Base-by-base conservation (phyloP, 2,797 vertebrate genomes). In the Gymnothorax javanicus region DNA sequence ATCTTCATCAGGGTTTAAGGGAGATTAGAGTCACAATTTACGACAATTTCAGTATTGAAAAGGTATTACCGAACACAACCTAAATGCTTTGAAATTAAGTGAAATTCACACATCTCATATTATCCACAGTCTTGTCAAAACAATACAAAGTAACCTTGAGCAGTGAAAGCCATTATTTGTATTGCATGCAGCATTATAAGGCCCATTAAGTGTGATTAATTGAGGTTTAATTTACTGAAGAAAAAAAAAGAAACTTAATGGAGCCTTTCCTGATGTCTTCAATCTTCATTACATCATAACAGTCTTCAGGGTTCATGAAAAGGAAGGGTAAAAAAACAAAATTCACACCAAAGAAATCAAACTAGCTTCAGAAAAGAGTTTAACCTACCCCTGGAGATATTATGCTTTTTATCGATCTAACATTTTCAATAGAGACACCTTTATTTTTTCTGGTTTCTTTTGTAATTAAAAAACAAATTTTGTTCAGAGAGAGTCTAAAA, bases 141-240 rank as follows among this genome's bases (percentile, higher is more conserved):
- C 91, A 95, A 95, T 94, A 91, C 90, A 33, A 86, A 94, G 93
- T 95, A 95, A 96, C 95, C 95, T 96, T 96, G 95, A 96, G 92
- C 92, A 87, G 91, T 85, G 90, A 92, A 93, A 92, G 92, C 93
- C 92, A 92, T 91, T 88, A 87, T 91, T 87, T 90, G 93, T 87
- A 89, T 94, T 93, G 91, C 90, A 94, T 93, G 92, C 93, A 92
- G 94, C 94, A 92, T 94, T 96, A 96, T 90, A 91, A 90, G 88
- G 91, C 93, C 93, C 94, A 96, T 96, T 95, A 95, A 95, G 91
- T 94, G 93, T 94, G 95, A 96, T 95, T 94, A 94, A 96, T 96
- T 93, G 92, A 89, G 59, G 91, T 95, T 96, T 94, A 95, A 95
- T 95, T 95, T 93, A 90, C 91, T 87, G 91, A 94, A 77, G 86